Base-by-base conservation (phyloP, 2,797 vertebrate species). In the Melanotaenia boesemani region DNA sequence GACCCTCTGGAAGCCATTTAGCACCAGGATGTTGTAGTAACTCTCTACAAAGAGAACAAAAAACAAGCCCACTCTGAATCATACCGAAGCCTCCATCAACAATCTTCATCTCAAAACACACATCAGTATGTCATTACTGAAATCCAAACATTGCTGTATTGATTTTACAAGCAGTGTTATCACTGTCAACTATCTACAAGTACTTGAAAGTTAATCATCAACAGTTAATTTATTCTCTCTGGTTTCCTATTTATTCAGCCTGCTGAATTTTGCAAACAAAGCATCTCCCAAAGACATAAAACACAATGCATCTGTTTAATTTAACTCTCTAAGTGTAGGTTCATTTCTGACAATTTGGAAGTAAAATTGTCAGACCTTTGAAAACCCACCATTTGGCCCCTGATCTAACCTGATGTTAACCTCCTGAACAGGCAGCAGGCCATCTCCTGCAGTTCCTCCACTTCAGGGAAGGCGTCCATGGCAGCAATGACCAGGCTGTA, bases 1-100 rank as follows among this genome's bases (percentile, higher is more conserved):
- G 1, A 95, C 95, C 77, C 94, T 93, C 58, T 97, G 97, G 3
- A 96, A 96, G 9, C 96, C 96, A n/a, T 99, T 96, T 74, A 96
- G 87, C 1, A 98, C 97, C 88, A 99, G 93, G 89, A 98, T 98
- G 88, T 95, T 96, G 88, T 95, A 97, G 94, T 96, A 98, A 61
- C 96, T 97, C 90, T 96, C 98, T 99, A 39, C 2, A 56, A 56
- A 56, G 24, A 30, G 2, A 56, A 15, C 26, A 22, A 13, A 58
- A 20, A 65, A 3, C 15, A 72, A 6, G 68, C 12, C 52, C n/a
- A 10, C 24, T 24, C 26, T 13, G 18, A 7, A 36, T 75, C 24
- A 46, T 16, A 41, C 2, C 0, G 7, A 48, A 5, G 26, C 18
- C 12, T 48, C 37, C 11, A 5, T 0, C 30, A 24, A 18, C 20